Evolutionary conservation across 2,888 invertebrate species (phyloP).

Genomic region (Calameuta pallipes): DNA sequence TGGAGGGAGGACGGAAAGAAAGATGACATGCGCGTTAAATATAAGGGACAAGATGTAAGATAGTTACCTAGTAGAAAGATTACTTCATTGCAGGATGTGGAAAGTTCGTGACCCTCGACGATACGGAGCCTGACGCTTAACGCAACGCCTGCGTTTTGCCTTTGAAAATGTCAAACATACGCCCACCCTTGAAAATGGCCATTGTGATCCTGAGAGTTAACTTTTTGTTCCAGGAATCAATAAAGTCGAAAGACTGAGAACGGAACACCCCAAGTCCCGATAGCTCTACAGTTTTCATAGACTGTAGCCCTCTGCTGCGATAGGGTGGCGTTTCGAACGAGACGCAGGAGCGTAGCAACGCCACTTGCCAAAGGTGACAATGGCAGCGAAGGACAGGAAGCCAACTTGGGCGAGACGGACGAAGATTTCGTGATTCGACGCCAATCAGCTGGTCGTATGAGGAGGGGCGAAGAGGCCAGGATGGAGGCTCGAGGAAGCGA

Average conservation of each 20-base stretch:
- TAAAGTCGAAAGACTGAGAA: not conserved
- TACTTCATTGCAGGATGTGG: not conserved
- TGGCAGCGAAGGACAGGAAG: slow-evolving; percentile 27
- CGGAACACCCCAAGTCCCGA: not conserved
- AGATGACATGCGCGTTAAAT: not conserved
- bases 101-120: not conserved
- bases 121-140: not conserved
- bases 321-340: not conserved
- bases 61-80: not conserved
- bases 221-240: not conserved
- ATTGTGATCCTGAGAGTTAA: not conserved
- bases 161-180: not conserved
- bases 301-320: not conserved
- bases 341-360: not conserved
- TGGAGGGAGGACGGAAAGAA: not conserved
- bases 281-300: not conserved
- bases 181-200: not conserved
- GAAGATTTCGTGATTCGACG: slow-evolving; percentile 46
- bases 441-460: not conserved
- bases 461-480: not conserved
- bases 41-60: not conserved
- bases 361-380: slow-evolving; percentile 18
- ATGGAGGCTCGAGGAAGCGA: slow-evolving; percentile 3
- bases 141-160: not conserved
- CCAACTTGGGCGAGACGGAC: slow-evolving; percentile 36